Evolutionary conservation across 2,888 invertebrate genomes (phyloP), one percentile per base, ranked within the genome.

Genomic region (Agrypnus murinus): DNA sequence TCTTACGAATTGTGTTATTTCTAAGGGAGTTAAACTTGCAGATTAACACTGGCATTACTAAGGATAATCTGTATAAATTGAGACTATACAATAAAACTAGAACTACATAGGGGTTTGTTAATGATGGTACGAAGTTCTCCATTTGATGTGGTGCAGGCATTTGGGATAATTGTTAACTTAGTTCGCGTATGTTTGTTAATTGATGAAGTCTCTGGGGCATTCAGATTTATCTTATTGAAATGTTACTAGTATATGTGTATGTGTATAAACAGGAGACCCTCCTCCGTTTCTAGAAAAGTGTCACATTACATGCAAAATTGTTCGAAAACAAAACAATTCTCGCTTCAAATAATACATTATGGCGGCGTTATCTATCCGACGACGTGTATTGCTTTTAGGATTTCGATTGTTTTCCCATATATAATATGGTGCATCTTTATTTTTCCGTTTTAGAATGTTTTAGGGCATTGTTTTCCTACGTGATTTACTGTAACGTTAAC

Each of bases 401-500:
- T 45, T 57, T 40, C 53, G 38, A 64, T 55, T 43, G 64, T 34
- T 60, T 48, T 40, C 14, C 15, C 40, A 40, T 62, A 59, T 62
- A 45, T 45, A 32, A 25, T n/a, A n/a, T n/a, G n/a, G n/a, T 32
- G 62, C 62, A 68, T 50, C 68, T 55, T 62, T 62, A 68, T 53
- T 69, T 68, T 69, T 57, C 63, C 64, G 32, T 57, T 50, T 59
- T 58, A 14, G 62, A 60, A 31, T 40, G 64, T 45, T 58, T 64
- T 64, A 64, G 62, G 62, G 45, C 69, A 58, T 65, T 57, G 57
- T 46, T 58, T 68, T 59, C 34, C 63, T 19, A 19, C 38, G 69
- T 69, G 69, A 69, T 69, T 69, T 69, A 69, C 40, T 69, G 64
- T 48, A 69, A 64, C 69, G 48, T 69, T 69, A 69, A 64, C 64